Base-by-base conservation (phyloP, 2,113 vertebrate genomes). In the Merops nubicus region DNA sequence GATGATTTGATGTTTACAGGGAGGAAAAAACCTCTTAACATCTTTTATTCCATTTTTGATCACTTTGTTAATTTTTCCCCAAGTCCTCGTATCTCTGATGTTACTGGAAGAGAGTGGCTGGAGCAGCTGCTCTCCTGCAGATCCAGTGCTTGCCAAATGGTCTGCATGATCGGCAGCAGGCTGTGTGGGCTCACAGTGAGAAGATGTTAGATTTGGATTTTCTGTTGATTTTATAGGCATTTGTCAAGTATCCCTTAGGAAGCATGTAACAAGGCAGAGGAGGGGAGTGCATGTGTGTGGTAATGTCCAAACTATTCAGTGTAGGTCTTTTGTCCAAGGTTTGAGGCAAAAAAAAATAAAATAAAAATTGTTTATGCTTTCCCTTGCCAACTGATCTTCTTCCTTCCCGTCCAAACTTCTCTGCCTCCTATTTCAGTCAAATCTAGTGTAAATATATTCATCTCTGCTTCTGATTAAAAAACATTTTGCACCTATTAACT, bases 41-140 rank as follows among this genome's bases (percentile, higher is more conserved):
- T 98, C 97, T 97, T 96, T 97, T 98, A 97, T 96, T 96, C 93
- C 92, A 91, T 92, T 97, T 98, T 97, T 97, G 97, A 97, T 98
- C 76, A 10, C 97, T 97, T 78, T 69, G 97, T 94, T 98, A 98
- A 98, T 98, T 97, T 96, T 82, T 98, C 98, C 97, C 98, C 45
- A 76, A 97, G 96, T 98, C 97, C 97, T 97, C 97, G 0, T 98
- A 96, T 97, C 95, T 97, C 97, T 97, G 96, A 97, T 97, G 97
- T 97, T 97, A 34, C 97, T 98, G 93, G 93, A 97, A 91, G 93
- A 96, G 96, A 92, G 89, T 62, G 91, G 94, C 74, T 67, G 56
- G 89, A 97, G 95, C 97, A 98, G 96, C 97, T 98, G 97, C 95
- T 97, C 93, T 94, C 93, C 90, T 93, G 78, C 78, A 95, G 96